Percentiles rank a stretch among this genome's conserved stretches.
phyloP scores from a whole-genome alignment of 2,888 invertebrate species.

The Trichogramma dendrolimi region DNA sequence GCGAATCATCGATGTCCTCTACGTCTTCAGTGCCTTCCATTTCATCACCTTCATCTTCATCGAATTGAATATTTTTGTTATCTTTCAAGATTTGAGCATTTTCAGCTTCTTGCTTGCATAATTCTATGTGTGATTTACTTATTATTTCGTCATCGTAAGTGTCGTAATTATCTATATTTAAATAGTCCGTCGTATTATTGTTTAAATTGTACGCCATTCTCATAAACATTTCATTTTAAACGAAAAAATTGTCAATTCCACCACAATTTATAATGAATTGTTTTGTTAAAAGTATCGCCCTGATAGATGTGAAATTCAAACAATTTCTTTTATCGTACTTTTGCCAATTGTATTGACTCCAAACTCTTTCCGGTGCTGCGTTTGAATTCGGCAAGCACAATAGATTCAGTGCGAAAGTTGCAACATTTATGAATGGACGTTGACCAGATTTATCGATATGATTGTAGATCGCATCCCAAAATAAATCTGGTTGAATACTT shows the following conservation, averaged over 20 bases:
- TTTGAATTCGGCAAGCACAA: conserved; percentile 6
- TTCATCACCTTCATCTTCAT: no score
- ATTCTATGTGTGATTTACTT: no score
- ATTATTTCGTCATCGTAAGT: no score
- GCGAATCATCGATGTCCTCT: no score
- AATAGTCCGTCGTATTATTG: no score
- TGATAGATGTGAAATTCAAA: neutral
- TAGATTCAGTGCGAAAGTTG: neutral
- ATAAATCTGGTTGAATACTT: no score
- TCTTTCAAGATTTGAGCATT: no score
- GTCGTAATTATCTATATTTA: neutral
- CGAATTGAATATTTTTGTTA: no score
- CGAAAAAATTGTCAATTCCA: neutral
- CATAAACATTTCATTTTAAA: no score
- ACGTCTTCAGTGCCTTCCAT: no score
- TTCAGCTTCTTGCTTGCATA: no score
- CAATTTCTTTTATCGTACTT: neutral
- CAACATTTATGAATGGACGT: neutral
- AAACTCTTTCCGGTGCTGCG: conserved; percentile 8
- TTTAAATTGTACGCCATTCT: no score
- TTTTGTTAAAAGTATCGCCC: neutral
- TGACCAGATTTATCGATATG: neutral
- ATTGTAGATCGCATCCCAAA: neutral
- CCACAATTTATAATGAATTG: conserved; percentile 3
- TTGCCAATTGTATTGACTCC: neutral